phyloP scores from a whole-genome alignment of 2,888 invertebrate species.

The Lagria hirta region DNA sequence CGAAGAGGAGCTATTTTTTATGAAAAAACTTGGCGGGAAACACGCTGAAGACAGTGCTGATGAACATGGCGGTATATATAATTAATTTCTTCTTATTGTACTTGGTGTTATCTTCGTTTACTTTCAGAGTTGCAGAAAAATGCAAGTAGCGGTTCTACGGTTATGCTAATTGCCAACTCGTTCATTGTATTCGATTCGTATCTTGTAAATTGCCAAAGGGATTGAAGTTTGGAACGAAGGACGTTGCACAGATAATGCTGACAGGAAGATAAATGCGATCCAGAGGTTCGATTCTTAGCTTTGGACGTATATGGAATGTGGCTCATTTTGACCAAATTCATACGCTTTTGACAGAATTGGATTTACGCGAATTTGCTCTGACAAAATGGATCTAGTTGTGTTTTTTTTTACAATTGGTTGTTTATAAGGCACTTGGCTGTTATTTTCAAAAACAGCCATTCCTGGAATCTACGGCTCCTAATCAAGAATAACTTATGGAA shows the following conservation, averaged over 20 bases:
- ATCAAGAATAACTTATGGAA: too few relatives aligned
- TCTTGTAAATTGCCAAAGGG: constrained; percentile 20
- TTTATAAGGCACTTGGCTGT: too few relatives aligned
- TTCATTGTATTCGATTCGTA: constrained; percentile 23
- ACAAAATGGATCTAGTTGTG: too few relatives aligned
- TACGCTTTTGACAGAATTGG: constrained; percentile 12
- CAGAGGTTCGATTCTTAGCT: constrained; percentile 15
- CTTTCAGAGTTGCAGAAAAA: constrained; percentile 12
- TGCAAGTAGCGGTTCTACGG: constrained; percentile 16
- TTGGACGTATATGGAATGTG: constrained; percentile 16
- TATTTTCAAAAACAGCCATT: too few relatives aligned
- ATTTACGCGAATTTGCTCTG: too few relatives aligned
- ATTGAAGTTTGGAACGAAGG: constrained; percentile 16
- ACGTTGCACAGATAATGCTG: constrained; percentile 22
- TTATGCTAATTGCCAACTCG: constrained; percentile 25
- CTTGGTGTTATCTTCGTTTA: constrained; percentile 8
- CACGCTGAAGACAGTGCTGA: too few relatives aligned
- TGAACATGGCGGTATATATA: too few relatives aligned
- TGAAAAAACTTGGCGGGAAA: too few relatives aligned
- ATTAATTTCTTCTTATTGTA: too few relatives aligned
- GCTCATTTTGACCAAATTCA: constrained; percentile 19
- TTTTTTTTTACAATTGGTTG: too few relatives aligned
- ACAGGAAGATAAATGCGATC: constrained; percentile 25
- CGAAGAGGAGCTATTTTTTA: too few relatives aligned
- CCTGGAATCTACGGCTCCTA: too few relatives aligned